These are phyloP conservation scores for Cladopsammia gracilis DNA, from an alignment of 64 coral and sea anemone species.

Conservation along the genomic window DNA sequence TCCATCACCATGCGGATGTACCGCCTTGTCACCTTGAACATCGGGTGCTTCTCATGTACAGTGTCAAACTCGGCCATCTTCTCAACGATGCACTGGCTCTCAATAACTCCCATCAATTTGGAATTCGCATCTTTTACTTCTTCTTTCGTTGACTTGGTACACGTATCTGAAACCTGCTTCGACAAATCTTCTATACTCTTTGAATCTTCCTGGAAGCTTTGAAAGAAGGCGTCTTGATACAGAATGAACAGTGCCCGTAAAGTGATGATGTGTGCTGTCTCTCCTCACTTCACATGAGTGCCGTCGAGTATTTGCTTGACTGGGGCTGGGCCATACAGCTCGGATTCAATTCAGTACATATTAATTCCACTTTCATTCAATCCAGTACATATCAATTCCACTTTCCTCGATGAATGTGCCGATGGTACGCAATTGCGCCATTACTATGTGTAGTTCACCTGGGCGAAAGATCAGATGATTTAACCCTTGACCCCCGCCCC, in stretches of 20 bases:
- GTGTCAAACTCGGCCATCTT: background rate
- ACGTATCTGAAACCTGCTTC: background rate
- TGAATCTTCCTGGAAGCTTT: background rate
- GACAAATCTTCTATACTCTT: background rate
- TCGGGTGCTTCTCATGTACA: background rate
- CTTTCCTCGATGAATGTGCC: slow-evolving; percentile 33
- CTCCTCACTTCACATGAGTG: slow-evolving; percentile 32
- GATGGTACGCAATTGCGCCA: slow-evolving; percentile 51
- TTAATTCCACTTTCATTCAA: too few relatives aligned
- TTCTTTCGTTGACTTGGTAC: background rate
- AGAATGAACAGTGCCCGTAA: slow-evolving; percentile 28
- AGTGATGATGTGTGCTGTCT: slow-evolving; percentile 45
- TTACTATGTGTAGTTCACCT: slow-evolving; percentile 51
- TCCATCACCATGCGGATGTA: too few relatives aligned
- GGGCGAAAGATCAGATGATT: slow-evolving; percentile 27
- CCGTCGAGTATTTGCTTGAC: slow-evolving; percentile 57
- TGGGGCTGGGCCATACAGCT: slow-evolving; percentile 58
- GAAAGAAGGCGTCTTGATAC: slow-evolving; percentile 27
- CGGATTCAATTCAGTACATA: too few relatives aligned
- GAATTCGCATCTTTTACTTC: background rate
- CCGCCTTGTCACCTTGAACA: background rate
- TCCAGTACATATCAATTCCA: slow-evolving; percentile 70
- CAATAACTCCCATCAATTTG: background rate
- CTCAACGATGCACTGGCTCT: background rate
- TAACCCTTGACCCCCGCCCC: too few relatives aligned